Base-by-base conservation (phyloP, 2,888 invertebrate genomes). In the Scrobipalpa atriplicella region DNA sequence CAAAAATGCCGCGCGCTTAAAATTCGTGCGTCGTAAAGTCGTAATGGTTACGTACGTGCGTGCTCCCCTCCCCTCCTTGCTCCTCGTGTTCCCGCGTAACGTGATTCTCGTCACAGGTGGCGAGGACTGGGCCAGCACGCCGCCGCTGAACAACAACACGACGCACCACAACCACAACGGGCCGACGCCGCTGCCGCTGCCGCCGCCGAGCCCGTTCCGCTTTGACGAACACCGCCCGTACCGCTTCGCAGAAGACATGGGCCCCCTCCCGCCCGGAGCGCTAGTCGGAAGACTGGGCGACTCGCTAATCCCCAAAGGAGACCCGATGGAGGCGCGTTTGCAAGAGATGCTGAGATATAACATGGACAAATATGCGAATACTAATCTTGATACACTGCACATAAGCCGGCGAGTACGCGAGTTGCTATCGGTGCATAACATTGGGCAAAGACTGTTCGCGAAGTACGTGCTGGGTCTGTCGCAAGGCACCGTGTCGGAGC, bases 401-500 rank as follows among this genome's bases (percentile, higher is more conserved):
- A 98, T 99, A 79, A 97, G 99, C 67, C 94, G 99, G 73, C 94
- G 98, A 71, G 99, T 99, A 10, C 94, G 99, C 13, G 99, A 99
- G 81, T 92, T 99, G 66, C 93, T 99, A 43, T 98, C 98, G 70
- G 97, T 98, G 75, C 98, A 99, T 93, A 99, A 99, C 89, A 99
- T 99, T 78, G 99, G 99, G 2, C 99, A 99, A 93, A 95, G 99
- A 70, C 94, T 99, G 78, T 99, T 99, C 92, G 99, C 99, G 77
- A 99, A 99, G 87, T 99, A 99, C 91, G 98, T 99, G 63, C 95
- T 99, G 75, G 99, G 99, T 0, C 93, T 98, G 70, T 98, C 96
- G 71, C 99, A 99, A 89, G 99, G 99, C 69, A 99, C 99, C 29
- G 99, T 99, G 62, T 98, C 98, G 73, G 99, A 99, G 92, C 93